Percentiles rank a stretch among this genome's conserved stretches.
phyloP scores from a whole-genome alignment of 1,140 invertebrate genomes.

The Drosophila eugracilis region DNA sequence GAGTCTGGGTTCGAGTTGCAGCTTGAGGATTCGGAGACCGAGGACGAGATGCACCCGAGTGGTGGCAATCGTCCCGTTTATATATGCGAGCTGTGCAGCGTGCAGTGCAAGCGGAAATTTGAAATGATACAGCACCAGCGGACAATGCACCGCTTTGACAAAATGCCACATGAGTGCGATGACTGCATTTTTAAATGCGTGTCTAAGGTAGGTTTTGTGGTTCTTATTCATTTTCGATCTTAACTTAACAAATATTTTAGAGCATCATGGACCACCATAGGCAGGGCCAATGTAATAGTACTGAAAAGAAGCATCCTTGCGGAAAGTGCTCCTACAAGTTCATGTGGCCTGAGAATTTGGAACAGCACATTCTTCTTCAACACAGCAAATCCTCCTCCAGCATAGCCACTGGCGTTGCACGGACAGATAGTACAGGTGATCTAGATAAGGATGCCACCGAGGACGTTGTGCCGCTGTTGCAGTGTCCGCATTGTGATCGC shows the following conservation, averaged over 20 bases:
- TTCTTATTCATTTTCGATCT: not conserved
- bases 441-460: conserved; percentile 53
- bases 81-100: conserved; percentile 85
- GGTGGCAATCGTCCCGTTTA: conserved; percentile 42
- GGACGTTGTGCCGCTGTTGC: conserved; percentile 70
- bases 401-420: not conserved
- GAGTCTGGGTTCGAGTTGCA: conserved; percentile 72
- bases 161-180: conserved; percentile 76
- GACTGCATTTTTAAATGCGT: conserved; percentile 75
- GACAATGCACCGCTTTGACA: conserved; percentile 73
- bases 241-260: conserved; percentile 22
- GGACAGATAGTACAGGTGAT: conserved; percentile 52
- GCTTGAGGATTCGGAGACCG: conserved; percentile 77
- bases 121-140: conserved; percentile 80
- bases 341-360: conserved; percentile 85
- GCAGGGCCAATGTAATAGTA: conserved; percentile 61
- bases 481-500: conserved; percentile 76
- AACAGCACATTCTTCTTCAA: conserved; percentile 85
- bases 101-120: conserved; percentile 83
- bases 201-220: conserved; percentile 54
- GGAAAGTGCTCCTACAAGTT: conserved; percentile 85
- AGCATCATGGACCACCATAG: conserved; percentile 75
- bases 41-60: conserved; percentile 63
- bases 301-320: conserved; percentile 83
- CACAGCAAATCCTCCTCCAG: conserved; percentile 78